phyloP scores from a whole-genome alignment of 1,140 invertebrate genomes.

The Drosophila nebulosa region DNA sequence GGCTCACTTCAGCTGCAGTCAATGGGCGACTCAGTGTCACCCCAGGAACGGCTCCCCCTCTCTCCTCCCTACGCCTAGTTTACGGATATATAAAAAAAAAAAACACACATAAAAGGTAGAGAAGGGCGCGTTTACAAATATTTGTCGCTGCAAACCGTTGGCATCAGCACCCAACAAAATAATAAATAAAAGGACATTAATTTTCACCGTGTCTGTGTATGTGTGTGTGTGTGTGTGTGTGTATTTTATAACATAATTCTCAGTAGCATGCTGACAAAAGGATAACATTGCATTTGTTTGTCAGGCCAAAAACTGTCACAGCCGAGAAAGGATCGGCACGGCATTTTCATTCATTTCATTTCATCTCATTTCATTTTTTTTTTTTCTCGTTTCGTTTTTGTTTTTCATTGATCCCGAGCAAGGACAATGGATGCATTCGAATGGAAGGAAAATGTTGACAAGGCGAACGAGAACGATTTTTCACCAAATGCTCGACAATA shows the following conservation, averaged over 20 bases:
- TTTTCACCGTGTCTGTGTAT: constrained; percentile 41
- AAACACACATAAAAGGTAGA: constrained; percentile 9
- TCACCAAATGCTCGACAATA: constrained; percentile 10
- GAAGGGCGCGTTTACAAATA: constrained; percentile 67
- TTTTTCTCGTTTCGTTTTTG: constrained; percentile 23
- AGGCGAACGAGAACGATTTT: constrained; percentile 9
- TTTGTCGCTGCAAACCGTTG: constrained; percentile 53
- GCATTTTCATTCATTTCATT: constrained; percentile 36
- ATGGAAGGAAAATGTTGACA: constrained; percentile 37
- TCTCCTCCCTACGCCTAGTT: background rate
- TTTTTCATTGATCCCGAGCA: constrained; percentile 45
- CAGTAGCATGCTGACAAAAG: constrained; percentile 57
- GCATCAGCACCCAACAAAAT: background rate
- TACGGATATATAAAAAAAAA: background rate
- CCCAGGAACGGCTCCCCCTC: background rate
- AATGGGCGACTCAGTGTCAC: background rate
- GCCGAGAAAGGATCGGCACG: constrained; percentile 33
- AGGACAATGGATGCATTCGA: constrained; percentile 45
- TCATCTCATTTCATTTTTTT: constrained; percentile 18
- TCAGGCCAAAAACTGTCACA: constrained; percentile 52
- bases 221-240: constrained; percentile 16
- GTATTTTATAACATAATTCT: constrained; percentile 54
- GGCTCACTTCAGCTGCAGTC: background rate
- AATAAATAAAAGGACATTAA: constrained; percentile 47
- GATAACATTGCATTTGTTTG: constrained; percentile 60